Percentiles rank a stretch among this genome's conserved stretches.
phyloP scores from a whole-genome alignment of 2,888 invertebrate genomes.

The Diplazon laetatorius region DNA sequence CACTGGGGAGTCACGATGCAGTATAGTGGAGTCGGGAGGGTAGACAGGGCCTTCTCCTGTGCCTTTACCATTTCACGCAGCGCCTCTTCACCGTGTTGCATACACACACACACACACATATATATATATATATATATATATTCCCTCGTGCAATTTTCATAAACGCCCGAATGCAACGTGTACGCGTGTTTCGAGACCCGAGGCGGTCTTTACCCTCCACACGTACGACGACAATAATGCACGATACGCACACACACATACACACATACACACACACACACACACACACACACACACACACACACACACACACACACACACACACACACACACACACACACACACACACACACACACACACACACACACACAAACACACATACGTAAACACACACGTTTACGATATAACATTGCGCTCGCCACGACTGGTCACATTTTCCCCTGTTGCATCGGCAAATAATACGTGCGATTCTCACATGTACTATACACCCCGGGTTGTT shows the following conservation, averaged over 20 bases:
- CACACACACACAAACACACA: too few species aligned
- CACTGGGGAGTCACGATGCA: constrained; percentile 9
- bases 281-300: too few species aligned
- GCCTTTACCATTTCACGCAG: constrained; percentile 33
- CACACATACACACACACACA: too few species aligned
- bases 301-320: too few species aligned
- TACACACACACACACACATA: background rate
- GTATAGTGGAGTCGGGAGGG: constrained; percentile 1
- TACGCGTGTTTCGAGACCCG: constrained; percentile 4
- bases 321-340: too few species aligned
- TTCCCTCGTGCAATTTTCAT: constrained; percentile 37
- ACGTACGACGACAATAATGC: constrained; percentile 32
- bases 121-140: constrained; percentile 1
- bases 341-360: too few species aligned
- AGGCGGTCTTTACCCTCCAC: constrained; percentile 35
- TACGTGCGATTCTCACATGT: constrained; percentile 29
- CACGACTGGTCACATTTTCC: constrained; percentile 5
- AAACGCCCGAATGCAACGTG: constrained; percentile 37
- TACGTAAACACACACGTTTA: background rate
- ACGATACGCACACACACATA: too few species aligned
- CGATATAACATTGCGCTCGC: background rate
- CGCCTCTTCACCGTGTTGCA: too few species aligned
- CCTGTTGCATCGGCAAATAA: constrained; percentile 25
- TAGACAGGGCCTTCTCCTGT: constrained; percentile 13
- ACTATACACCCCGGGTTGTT: too few species aligned